Base-by-base conservation (phyloP, 2,888 invertebrate species). In the Heliconius sara region DNA sequence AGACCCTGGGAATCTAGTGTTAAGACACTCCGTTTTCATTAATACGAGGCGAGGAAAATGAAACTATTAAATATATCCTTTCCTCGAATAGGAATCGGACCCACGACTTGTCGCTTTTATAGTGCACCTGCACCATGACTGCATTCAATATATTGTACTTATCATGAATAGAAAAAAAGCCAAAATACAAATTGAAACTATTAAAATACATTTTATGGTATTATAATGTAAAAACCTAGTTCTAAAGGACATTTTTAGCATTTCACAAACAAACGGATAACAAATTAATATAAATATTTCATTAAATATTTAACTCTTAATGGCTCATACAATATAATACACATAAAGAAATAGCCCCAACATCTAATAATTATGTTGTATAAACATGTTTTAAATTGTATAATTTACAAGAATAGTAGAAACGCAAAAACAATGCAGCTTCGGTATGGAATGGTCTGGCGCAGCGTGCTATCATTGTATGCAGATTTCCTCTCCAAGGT, bases 401-500 rank as follows among this genome's bases (percentile, higher is more conserved):
- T 73, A 77, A 73, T 77, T 80, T 80, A 84, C 84, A 81, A 77
- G 77, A 79, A 78, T 79, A 39, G 34, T 47, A 27, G 39, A 68
- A 68, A 77, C 25, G 16, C 74, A 79, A 77, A 79, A 75, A 81
- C 84, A 84, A 85, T 84, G 82, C 81, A 83, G 83, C 79, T 84
- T 83, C 81, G 81, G 86, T 85, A 83, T 88, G 79, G 77, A 72
- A 79, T 78, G 79, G 77, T 78, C 76, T 72, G 76, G 76, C 78
- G 79, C 77, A 78, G 76, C 78, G 79, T 79, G 79, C 75, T 76
- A 57, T 52, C 89, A 94, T 94, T 94, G 93, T 93, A 94, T 94
- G 93, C 90, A 93, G 93, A 94, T 93, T 87, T 83, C 80, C 84
- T 88, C 88, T 85, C 85, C 87, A 87, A 89, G 88, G 91, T 89